Base-by-base conservation (phyloP, 1,140 invertebrate species). In the Drosophila busckii region DNA sequence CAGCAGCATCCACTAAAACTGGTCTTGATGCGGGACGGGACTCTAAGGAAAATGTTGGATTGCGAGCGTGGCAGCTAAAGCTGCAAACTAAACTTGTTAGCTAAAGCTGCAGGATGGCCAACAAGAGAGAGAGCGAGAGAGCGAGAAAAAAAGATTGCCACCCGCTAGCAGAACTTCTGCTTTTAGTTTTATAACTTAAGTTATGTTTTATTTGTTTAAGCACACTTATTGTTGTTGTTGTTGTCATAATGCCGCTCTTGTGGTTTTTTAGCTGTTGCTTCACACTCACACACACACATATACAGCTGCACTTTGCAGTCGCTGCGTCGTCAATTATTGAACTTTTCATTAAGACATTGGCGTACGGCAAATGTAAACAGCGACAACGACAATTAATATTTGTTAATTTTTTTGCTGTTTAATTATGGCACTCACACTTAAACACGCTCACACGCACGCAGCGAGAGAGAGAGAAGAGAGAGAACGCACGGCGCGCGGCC, bases 1-100 rank as follows among this genome's bases (percentile, higher is more conserved):
- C 60, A 64, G 60, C 60, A 75, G 64, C 75, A n/a, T n/a, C n/a
- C n/a, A n/a, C 75, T 66, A 80, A 80, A 80, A 82, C 75, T 82
- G 75, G 75, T 80, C 60, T 64, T 54, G n/a, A n/a, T n/a, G n/a
- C n/a, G n/a, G n/a, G n/a, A n/a, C n/a, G n/a, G n/a, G n/a, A n/a
- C n/a, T 49, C 56, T 26, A 32, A 67, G 71, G 71, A 68, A 78
- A 78, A 75, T 82, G 53, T 70, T 54, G n/a, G 59, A 20, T 45
- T 46, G 53, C 9, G 42, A 23, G 13, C 12, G 22, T 19, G 40
- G 29, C 34, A 3, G 29, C 29, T 8, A 22, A 22, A 26, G 46
- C 12, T 12, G 19, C 2, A 16, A 9, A 22, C 12, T 13, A 19
- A 2, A 32, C 10, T 9, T 16, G 35, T 9, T 6, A 2, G 20